Base-by-base conservation (phyloP, 2,888 invertebrate genomes). In the Rotaria socialis region DNA sequence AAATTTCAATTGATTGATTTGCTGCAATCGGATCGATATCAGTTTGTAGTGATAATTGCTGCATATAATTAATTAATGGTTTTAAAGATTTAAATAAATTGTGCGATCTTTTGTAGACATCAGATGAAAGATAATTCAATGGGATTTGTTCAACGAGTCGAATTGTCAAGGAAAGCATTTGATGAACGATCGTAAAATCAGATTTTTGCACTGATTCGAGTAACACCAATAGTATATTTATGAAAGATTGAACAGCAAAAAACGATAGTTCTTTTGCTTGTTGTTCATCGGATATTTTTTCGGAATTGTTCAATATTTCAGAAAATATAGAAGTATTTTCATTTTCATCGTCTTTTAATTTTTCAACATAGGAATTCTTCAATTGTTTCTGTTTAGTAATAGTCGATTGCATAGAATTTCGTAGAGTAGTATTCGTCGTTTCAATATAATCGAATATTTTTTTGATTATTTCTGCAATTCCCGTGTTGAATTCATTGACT, bases 41-140 rank as follows among this genome's bases (percentile, higher is more conserved):
- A 27, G 10, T 67, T 27, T n/a, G n/a, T 14, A 35, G 11, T n/a
- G 67, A 67, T 67, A 67, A 67, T 27, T 67, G 27, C 11, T 67
- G n/a, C 6, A 67, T 67, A 16, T 67, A 27, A 10, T 27, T 27
- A 27, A 27, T 67, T 35, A 67, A 67, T 5, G 67, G 67, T 67
- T 67, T 67, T 35, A 67, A 67, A 27, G 67, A 67, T 67, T 67
- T 67, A 35, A 67, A 67, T 35, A 67, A 67, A 35, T 35, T 67
- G 27, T 16, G 4, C 14, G 67, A n/a, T 16, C 27, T 27, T 10
- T n/a, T 27, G 11, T 27, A 67, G 14, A 27, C 10, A 67, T n/a
- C n/a, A 14, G 67, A 35, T 67, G 67, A 67, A n/a, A 67, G 0
- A 67, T 14, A 67, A 0, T 27, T 27, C 67, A 67, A 27, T 35